Evolutionary conservation across 1,140 invertebrate genomes (phyloP), one percentile per base, ranked within the genome.

Genomic region (Potamilus streckersoni): DNA sequence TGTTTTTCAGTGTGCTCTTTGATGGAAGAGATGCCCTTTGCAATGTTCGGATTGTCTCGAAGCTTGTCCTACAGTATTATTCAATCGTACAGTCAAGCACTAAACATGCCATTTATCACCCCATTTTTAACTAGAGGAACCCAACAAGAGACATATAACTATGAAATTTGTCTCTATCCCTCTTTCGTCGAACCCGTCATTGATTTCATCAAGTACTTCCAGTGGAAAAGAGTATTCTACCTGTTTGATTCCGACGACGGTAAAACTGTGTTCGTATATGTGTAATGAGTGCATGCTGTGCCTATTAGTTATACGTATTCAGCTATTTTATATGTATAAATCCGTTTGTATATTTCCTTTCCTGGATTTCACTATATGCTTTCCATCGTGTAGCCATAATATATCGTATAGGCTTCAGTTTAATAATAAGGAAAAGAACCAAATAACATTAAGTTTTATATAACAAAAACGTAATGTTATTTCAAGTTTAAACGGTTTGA

Each of bases 241-340:
- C 92, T 98, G 75, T 98, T 97, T 89, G 96, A 97, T 91, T 96
- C 96, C 17, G 95, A 97, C 88, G 96, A 97, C 88, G 96, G 96
- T 97, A 92, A 94, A 95, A 93, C 80, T 49, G 38, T 49, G 38
- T 49, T 6, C 11, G 11, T 31, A 8, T 49, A 8, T 11, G 38
- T 49, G 38, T 49, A 23, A 23, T 23, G 23, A 23, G 23, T 38
- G 38, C 38, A 8, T 6, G 4, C 38, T 38, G 4, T 8, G 38
- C 8, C 0, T 38, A 38, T 38, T 38, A 38, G 8, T 38, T 38
- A 38, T 38, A 38, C 4, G 38, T 38, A 38, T 38, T 38, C 38
- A 0, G 8, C 38, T 8, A 38, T 38, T 0, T 2, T 38, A 38
- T 8, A 8, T 38, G 38, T 38, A 8, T 8, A 23, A 23, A 38